Percentiles rank a stretch among this genome's conserved stretches.
These are phyloP conservation scores for Ophioninae sp. DNA, from an alignment of 2,888 invertebrate genomes.

Conservation along the genomic window DNA sequence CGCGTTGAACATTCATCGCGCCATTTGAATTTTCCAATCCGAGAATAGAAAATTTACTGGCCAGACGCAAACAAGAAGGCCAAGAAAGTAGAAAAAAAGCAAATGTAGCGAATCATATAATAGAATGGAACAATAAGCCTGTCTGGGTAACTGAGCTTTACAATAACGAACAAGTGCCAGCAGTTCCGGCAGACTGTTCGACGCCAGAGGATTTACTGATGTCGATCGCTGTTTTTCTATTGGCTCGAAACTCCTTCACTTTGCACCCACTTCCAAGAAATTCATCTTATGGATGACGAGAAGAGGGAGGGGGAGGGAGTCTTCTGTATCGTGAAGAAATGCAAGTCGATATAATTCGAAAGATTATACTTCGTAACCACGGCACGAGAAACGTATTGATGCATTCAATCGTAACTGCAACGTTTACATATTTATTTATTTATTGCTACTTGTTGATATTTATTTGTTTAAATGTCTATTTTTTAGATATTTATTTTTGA, in stretches of 20 bases:
- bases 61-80: not conserved
- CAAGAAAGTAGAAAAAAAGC: not conserved
- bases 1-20: slow-evolving; percentile 3
- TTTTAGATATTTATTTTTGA: too few species aligned
- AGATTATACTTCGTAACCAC: not conserved
- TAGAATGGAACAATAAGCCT: not conserved
- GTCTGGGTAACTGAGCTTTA: slow-evolving; percentile 33
- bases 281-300: not conserved
- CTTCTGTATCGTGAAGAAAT: not conserved
- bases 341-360: not conserved
- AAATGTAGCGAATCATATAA: slow-evolving; percentile 15
- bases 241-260: slow-evolving; percentile 17
- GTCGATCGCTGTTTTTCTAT: slow-evolving; percentile 33
- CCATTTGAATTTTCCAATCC: slow-evolving; percentile 28
- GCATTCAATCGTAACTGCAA: slow-evolving; percentile 1
- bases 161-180: slow-evolving; percentile 31
- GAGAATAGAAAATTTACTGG: slow-evolving; percentile 16
- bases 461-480: too few species aligned
- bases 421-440: not conserved
- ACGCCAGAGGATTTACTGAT: slow-evolving; percentile 55
- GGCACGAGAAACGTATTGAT: not conserved
- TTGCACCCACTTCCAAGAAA: not conserved
- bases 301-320: not conserved
- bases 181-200: slow-evolving; percentile 62
- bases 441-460: too few species aligned